A percentile compares a stretch with the other conserved stretches of the same genome.
These are phyloP conservation scores for Coptodon rendalli DNA, from an alignment of 2,113 vertebrate species.

Conservation along the genomic window DNA sequence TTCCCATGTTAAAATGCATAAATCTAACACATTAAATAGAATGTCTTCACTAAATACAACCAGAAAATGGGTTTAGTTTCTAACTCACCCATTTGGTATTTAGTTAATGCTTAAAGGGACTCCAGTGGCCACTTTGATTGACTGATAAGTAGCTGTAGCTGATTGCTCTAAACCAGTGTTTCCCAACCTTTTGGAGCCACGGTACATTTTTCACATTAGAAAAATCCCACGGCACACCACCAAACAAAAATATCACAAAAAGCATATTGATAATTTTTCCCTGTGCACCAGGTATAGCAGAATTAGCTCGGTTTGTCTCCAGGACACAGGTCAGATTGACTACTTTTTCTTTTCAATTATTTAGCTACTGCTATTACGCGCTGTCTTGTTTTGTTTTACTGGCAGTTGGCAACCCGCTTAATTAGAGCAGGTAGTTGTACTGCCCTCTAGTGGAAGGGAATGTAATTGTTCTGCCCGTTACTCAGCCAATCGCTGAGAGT, in stretches of 20 bases:
- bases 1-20: neutral
- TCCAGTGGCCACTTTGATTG: neutral
- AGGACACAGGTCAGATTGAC: neutral
- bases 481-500: neutral
- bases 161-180: rapidly evolving
- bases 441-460: neutral
- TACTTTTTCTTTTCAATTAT: neutral
- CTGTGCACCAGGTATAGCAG: neutral
- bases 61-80: neutral
- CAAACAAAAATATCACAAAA: neutral
- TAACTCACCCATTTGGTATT: neutral
- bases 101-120: neutral
- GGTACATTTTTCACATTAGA: rapidly evolving
- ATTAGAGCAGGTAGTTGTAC: neutral
- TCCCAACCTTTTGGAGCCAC: rapidly evolving
- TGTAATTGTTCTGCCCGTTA: neutral
- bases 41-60: neutral
- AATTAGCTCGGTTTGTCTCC: neutral
- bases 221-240: neutral
- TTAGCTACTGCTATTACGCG: neutral
- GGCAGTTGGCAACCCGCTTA: neutral
- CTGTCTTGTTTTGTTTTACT: neutral
- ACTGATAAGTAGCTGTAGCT: neutral
- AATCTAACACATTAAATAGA: neutral
- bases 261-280: rapidly evolving